Conservation (phyloP, 2,888 invertebrate species). For the Eledona agricola region DNA sequence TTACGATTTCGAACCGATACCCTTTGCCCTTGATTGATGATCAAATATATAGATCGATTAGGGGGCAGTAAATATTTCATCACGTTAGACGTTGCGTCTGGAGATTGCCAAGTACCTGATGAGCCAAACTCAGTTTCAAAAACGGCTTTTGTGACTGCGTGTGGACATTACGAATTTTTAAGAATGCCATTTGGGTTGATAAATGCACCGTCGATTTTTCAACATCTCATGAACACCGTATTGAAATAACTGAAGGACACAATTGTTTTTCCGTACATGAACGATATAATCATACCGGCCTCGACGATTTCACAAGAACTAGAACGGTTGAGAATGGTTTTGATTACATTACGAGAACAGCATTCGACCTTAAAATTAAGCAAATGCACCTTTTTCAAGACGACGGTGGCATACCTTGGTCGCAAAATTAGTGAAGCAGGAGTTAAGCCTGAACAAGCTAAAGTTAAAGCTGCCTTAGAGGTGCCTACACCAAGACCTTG, state of each 20-base stretch:
- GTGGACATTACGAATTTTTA: constrained; percentile 36
- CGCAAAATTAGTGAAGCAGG: constrained; percentile 40
- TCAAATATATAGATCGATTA: constrained; percentile 9
- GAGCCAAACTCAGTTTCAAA: constrained; percentile 22
- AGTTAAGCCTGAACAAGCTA: constrained; percentile 37
- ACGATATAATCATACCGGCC: constrained; percentile 39
- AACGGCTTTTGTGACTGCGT: constrained; percentile 37
- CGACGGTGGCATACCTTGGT: constrained; percentile 39
- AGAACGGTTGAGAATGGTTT: constrained; percentile 15
- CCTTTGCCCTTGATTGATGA: constrained; percentile 33
- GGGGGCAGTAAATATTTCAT: constrained; percentile 14
- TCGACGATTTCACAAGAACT: constrained; percentile 32
- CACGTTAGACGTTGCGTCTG: constrained; percentile 15
- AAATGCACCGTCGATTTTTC: constrained; percentile 34
- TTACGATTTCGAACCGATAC: constrained; percentile 23
- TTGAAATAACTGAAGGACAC: constrained; percentile 20
- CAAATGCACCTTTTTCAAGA: constrained; percentile 41
- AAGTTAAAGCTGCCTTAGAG: constrained; percentile 37
- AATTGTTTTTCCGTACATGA: constrained; percentile 36
- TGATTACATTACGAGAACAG: constrained; percentile 26
- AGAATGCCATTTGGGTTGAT: constrained; percentile 31
- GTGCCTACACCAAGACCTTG: constrained; percentile 33
- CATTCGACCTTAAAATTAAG: constrained; percentile 39
- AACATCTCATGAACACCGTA: constrained; percentile 26
- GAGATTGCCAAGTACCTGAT: constrained; percentile 33